Evolutionary conservation across 2,113 vertebrate species (phyloP).

Genomic region (Hiodon tergisus): DNA sequence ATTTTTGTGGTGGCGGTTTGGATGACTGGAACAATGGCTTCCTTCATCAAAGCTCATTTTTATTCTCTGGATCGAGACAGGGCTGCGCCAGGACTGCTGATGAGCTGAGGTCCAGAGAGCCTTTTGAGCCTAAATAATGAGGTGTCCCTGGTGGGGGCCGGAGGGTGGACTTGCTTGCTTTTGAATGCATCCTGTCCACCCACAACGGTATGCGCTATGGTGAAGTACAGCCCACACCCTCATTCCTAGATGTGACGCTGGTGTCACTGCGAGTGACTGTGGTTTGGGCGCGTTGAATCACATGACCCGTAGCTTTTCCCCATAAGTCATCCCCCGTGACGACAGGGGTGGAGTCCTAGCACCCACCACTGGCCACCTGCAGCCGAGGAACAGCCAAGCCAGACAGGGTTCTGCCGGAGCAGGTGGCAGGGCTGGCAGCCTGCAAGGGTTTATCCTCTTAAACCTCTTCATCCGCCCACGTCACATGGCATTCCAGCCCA

Average conservation of each 20-base stretch:
- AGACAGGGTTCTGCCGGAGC: background rate
- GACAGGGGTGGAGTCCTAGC: background rate
- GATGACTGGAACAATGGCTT: background rate
- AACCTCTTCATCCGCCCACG: constrained; percentile 17
- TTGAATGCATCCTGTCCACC: no score
- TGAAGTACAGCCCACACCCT: no score
- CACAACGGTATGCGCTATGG: no score
- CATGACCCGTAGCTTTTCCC: background rate
- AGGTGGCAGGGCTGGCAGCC: constrained; percentile 7
- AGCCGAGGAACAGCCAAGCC: constrained; percentile 6
- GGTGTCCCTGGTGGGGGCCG: no score
- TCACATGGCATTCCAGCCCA: background rate
- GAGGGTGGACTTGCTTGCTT: no score
- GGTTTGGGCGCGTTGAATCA: background rate
- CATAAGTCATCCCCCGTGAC: background rate
- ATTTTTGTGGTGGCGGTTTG: constrained; percentile 10
- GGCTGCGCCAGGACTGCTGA: background rate
- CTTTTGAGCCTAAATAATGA: no score
- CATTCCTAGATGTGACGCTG: no score
- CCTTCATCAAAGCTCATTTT: background rate
- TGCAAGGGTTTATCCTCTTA: constrained; percentile 5
- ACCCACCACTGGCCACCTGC: constrained; percentile 17
- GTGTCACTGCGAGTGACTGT: background rate
- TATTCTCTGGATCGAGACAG: background rate
- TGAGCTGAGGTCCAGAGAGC: background rate